Evolutionary conservation across 2,888 invertebrate species (phyloP).

Genomic region (Electrophaes corylata): DNA sequence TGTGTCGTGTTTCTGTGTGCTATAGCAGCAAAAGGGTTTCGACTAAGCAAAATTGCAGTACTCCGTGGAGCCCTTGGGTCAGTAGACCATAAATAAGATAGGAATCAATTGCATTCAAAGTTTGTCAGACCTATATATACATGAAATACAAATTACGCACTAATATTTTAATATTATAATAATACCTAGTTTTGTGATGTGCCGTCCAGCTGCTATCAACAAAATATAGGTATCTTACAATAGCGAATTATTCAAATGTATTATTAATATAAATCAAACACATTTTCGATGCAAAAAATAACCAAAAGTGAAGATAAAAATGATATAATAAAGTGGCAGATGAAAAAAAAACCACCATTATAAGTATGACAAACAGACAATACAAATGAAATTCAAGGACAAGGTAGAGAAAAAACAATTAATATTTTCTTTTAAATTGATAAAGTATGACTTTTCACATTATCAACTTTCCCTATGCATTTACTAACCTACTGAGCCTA

Average conservation of each 20-base stretch:
- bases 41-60: too few species aligned
- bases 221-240: slow-evolving; percentile 52
- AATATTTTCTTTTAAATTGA: background rate
- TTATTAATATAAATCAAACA: background rate
- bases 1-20: too few species aligned
- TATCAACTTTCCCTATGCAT: background rate
- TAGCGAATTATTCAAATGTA: slow-evolving; percentile 29
- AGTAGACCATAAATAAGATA: too few species aligned
- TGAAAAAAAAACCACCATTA: background rate
- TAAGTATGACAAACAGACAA: slow-evolving; percentile 34
- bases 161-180: slow-evolving; percentile 15
- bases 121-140: slow-evolving; percentile 14
- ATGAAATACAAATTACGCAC: slow-evolving; percentile 1
- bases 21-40: too few species aligned
- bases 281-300: background rate
- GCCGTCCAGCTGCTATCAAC: slow-evolving; percentile 66
- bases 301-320: slow-evolving; percentile 32
- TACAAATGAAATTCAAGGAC: slow-evolving; percentile 17
- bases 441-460: background rate
- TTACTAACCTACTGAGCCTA: too few species aligned
- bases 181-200: slow-evolving; percentile 42
- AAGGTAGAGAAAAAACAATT: background rate
- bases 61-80: too few species aligned
- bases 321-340: background rate
- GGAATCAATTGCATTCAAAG: slow-evolving; percentile 17